phyloP scores from a whole-genome alignment of 2,888 invertebrate genomes.

The Periphyllus acericola region DNA sequence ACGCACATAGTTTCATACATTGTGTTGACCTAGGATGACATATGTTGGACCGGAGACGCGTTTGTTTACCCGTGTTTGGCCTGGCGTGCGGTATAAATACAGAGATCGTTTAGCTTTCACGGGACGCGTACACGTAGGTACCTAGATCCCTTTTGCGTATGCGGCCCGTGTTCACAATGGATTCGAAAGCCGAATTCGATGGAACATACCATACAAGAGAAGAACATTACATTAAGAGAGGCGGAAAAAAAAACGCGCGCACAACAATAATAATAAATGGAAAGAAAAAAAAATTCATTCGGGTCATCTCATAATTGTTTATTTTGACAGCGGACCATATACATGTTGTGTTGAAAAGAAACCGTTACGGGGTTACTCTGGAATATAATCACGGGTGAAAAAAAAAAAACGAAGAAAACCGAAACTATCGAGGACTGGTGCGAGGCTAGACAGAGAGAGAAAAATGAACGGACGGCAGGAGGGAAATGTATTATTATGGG shows the following conservation, averaged over 20 bases:
- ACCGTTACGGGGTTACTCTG: conserved; percentile 39
- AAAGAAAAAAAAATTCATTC: conserved; percentile 21
- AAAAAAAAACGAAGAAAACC: not conserved
- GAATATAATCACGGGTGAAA: not conserved
- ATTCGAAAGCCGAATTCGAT: not conserved
- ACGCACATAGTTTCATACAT: not conserved
- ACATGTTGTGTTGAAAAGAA: conserved; percentile 16
- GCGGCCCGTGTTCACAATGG: conserved; percentile 15
- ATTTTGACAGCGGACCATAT: conserved; percentile 55
- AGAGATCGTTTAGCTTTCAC: conserved; percentile 58
- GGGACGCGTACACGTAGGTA: not conserved
- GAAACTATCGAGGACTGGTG: not conserved
- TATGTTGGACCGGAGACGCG: conserved; percentile 27
- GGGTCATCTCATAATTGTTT: conserved; percentile 55
- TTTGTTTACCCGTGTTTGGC: conserved; percentile 57
- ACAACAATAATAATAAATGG: not conserved
- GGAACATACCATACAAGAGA: not conserved
- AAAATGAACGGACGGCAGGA: not conserved
- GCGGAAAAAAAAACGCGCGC: not conserved
- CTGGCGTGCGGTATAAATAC: conserved; percentile 15
- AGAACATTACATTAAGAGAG: not conserved
- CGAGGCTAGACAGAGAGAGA: no score
- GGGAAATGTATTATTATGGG: not conserved
- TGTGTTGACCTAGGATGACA: conserved; percentile 3
- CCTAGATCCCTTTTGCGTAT: not conserved